These are phyloP conservation scores for Xestia rhomboidea DNA, from an alignment of 2,888 invertebrate species.

Conservation along the genomic window DNA sequence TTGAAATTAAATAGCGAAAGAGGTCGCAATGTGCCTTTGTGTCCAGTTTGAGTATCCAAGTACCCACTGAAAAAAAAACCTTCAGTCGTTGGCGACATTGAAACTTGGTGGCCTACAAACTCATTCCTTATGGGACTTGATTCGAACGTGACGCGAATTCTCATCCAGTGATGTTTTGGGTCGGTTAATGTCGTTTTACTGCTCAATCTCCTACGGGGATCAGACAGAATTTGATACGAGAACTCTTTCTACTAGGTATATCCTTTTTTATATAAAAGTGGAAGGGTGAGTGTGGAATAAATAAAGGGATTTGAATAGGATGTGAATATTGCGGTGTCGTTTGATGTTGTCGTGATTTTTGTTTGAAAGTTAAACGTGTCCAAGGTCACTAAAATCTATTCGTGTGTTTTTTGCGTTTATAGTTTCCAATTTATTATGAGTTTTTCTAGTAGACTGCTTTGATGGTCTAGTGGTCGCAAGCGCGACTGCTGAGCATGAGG, in stretches of 20 bases:
- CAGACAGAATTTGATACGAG: slow-evolving; percentile 76
- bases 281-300: slow-evolving; percentile 37
- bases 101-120: slow-evolving; percentile 81
- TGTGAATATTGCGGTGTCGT: slow-evolving; percentile 10
- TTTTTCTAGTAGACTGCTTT: too few relatives aligned
- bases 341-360: background rate
- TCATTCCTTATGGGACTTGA: slow-evolving; percentile 82
- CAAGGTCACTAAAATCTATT: background rate
- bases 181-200: slow-evolving; percentile 78
- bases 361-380: background rate
- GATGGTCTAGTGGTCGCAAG: too few relatives aligned
- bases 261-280: slow-evolving; percentile 68
- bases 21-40: slow-evolving; percentile 75
- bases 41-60: slow-evolving; percentile 71
- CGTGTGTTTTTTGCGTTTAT: background rate
- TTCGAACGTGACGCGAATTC: slow-evolving; percentile 83
- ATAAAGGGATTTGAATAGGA: slow-evolving; percentile 28
- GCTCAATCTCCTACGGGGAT: slow-evolving; percentile 78
- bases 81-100: slow-evolving; percentile 78
- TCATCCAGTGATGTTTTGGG: slow-evolving; percentile 77
- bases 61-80: slow-evolving; percentile 73
- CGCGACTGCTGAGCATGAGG: too few relatives aligned
- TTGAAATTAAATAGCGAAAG: slow-evolving; percentile 83
- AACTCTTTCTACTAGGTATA: slow-evolving; percentile 61
- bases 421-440: background rate